A percentile compares a stretch with the other conserved stretches of the same genome.
These are phyloP conservation scores for Pyrocoelia pectoralis DNA, from an alignment of 2,888 invertebrate genomes.

Conservation along the genomic window DNA sequence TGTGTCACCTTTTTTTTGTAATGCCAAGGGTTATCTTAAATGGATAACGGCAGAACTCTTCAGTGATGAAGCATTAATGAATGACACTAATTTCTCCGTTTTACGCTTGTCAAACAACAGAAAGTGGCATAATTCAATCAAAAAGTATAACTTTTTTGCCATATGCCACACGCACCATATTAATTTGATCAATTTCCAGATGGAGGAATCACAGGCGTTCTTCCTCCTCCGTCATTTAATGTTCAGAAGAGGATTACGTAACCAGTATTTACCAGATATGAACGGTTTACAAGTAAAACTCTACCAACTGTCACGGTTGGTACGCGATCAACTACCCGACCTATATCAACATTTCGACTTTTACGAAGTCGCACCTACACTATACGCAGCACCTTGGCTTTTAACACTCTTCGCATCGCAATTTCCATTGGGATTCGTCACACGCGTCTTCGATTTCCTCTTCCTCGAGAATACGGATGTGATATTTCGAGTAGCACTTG, in stretches of 20 bases:
- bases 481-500: conserved; percentile 88
- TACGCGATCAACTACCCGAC: conserved; percentile 87
- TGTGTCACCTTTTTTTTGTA: too few relatives aligned
- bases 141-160: too few relatives aligned
- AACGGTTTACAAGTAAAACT: conserved; percentile 86
- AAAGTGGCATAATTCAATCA: too few relatives aligned
- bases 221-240: conserved; percentile 87
- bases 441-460: conserved; percentile 90
- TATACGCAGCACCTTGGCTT: conserved; percentile 98
- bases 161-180: too few relatives aligned
- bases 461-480: conserved; percentile 91
- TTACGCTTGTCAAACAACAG: too few relatives aligned
- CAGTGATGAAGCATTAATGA: too few relatives aligned
- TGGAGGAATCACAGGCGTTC: conserved; percentile 93
- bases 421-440: conserved; percentile 94
- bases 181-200: too few relatives aligned
- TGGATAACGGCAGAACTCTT: too few relatives aligned
- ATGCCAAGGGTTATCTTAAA: too few relatives aligned
- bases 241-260: conserved; percentile 87
- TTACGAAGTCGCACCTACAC: conserved; percentile 90
- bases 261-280: conserved; percentile 95
- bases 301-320: conserved; percentile 90
- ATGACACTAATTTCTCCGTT: too few relatives aligned
- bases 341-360: conserved; percentile 86
- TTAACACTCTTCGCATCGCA: conserved; percentile 95